Conservation (phyloP, 2,113 vertebrate species). For the Isurus oxyrinchus region DNA sequence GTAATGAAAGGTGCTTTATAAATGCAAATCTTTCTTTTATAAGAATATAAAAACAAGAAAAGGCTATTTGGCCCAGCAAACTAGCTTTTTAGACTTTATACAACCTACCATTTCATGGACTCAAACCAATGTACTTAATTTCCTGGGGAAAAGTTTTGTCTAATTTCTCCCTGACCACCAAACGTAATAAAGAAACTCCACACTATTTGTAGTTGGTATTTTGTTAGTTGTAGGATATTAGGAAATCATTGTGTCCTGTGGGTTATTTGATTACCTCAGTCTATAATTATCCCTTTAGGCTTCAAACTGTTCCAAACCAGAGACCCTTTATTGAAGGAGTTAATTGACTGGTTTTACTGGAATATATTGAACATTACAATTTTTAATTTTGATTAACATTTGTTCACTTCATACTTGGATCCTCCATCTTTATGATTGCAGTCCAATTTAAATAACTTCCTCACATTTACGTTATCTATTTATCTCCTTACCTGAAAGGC, state of each 20-base stretch:
- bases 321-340: neutral
- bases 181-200: neutral
- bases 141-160: neutral
- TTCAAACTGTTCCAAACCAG: neutral
- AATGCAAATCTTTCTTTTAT: neutral
- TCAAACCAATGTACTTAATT: neutral
- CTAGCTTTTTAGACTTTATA: neutral
- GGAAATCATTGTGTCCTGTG: neutral
- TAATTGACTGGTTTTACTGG: neutral
- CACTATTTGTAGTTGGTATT: neutral
- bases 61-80: neutral
- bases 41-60: neutral
- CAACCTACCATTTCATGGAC: neutral
- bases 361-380: neutral
- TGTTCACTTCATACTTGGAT: neutral
- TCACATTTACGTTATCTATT: neutral
- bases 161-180: neutral
- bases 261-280: neutral
- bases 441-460: neutral
- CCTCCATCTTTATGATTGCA: neutral
- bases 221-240: neutral
- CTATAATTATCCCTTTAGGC: neutral
- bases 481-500: neutral
- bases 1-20: neutral
- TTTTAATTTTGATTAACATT: neutral